Percentiles rank a stretch among this genome's conserved stretches.
Conservation (phyloP, 2,797 vertebrate genomes). For the Gymnothorax javanicus region DNA sequence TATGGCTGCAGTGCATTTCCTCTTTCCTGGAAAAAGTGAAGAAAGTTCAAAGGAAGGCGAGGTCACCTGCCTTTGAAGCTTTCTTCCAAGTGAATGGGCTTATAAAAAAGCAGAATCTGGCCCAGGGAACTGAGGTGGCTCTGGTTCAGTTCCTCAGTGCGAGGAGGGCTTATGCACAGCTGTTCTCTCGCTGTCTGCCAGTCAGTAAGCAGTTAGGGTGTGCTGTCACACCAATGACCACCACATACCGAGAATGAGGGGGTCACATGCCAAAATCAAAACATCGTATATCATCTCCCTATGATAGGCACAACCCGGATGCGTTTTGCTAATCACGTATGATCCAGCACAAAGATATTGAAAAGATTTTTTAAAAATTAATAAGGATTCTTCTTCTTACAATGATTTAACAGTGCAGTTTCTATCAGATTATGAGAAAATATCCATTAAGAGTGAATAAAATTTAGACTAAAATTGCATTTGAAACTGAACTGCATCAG, state of each 20-base stretch:
- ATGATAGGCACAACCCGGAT: neutral
- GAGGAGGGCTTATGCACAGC: neutral
- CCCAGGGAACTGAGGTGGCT: neutral
- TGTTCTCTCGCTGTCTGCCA: neutral
- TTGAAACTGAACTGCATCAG: neutral
- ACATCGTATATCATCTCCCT: neutral
- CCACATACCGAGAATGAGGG: neutral
- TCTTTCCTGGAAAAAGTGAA: neutral
- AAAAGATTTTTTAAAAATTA: neutral
- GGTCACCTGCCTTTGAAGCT: constrained; percentile 5
- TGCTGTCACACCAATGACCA: neutral
- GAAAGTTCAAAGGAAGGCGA: neutral
- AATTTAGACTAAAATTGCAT: neutral
- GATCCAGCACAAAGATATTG: neutral
- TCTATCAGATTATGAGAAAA: neutral
- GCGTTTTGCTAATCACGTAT: neutral
- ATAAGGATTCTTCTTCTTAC: neutral
- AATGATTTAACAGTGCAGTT: neutral
- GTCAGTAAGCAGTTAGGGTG: neutral
- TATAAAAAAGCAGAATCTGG: neutral
- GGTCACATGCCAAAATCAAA: neutral
- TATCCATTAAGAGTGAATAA: neutral
- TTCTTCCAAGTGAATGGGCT: neutral
- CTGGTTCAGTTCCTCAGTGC: neutral
- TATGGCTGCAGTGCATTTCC: neutral